Percentiles rank a stretch among this genome's conserved stretches.
phyloP scores from a whole-genome alignment of 2,888 invertebrate genomes.

The Drosophila meridiana region DNA sequence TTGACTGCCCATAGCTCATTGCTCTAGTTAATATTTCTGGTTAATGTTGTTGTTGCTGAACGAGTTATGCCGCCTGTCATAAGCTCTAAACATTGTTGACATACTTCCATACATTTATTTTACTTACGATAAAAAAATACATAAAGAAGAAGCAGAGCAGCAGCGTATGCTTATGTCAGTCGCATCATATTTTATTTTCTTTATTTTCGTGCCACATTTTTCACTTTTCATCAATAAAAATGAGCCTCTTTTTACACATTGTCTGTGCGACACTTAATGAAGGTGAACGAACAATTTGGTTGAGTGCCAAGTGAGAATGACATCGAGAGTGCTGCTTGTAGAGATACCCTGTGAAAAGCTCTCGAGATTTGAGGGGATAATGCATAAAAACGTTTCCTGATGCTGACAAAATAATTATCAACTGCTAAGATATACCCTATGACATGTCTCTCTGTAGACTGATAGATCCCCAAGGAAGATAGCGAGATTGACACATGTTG shows the following conservation, averaged over 20 bases:
- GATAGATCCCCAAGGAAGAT: not conserved
- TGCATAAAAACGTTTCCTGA: not conserved
- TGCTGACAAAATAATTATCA: too few species aligned
- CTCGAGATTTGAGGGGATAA: not conserved
- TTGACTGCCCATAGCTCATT: conserved; percentile 62
- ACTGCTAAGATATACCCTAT: not conserved
- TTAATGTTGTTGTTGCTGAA: conserved; percentile 43
- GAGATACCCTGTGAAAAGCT: not conserved
- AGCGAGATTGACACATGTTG: not conserved
- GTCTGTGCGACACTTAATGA: conserved; percentile 29
- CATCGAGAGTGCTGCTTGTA: not conserved
- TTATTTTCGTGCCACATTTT: conserved; percentile 43
- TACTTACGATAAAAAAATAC: conserved; percentile 28
- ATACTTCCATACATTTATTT: conserved; percentile 71
- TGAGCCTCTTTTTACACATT: conserved; percentile 29
- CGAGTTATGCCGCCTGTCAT: conserved; percentile 62
- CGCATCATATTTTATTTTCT: conserved; percentile 16
- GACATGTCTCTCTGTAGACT: not conserved
- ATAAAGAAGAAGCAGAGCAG: conserved; percentile 26
- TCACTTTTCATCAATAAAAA: conserved; percentile 70
- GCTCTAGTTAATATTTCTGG: conserved; percentile 58
- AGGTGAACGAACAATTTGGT: conserved; percentile 24
- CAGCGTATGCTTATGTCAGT: conserved; percentile 44
- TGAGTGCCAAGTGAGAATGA: conserved; percentile 6
- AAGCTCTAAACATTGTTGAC: conserved; percentile 59